Evolutionary conservation across 2,113 vertebrate species (phyloP).

Genomic region (Corythornis vintsioides): DNA sequence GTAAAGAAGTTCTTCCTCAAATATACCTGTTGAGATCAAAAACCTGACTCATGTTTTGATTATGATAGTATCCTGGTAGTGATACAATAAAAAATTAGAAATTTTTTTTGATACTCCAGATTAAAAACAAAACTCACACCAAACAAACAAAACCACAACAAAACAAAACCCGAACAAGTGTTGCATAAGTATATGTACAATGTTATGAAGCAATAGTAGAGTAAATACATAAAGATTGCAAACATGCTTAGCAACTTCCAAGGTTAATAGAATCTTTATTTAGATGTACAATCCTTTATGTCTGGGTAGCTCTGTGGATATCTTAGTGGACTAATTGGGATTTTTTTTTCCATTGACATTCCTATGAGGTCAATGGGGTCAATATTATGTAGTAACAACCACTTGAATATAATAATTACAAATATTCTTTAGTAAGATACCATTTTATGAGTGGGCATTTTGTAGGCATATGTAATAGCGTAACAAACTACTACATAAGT

Average conservation of each 20-base stretch:
- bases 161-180: not conserved
- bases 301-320: not conserved
- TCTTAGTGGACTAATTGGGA: not conserved
- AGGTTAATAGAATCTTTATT: not conserved
- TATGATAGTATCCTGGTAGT: conserved; percentile 4
- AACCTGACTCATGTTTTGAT: not conserved
- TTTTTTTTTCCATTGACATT: not conserved
- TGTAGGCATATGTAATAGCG: not conserved
- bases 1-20: no score
- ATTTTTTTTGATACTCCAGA: not conserved
- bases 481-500: not conserved
- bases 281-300: not conserved
- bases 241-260: not conserved
- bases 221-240: not conserved
- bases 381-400: not conserved
- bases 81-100: not conserved
- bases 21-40: not conserved
- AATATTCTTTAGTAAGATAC: not conserved
- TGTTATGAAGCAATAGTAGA: not conserved
- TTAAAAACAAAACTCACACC: not conserved
- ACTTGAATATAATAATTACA: not conserved
- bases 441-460: not conserved
- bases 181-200: not conserved
- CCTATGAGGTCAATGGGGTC: not conserved
- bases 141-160: no score